Conservation (phyloP, 1,140 invertebrate species). For the Portunus trituberculatus region DNA sequence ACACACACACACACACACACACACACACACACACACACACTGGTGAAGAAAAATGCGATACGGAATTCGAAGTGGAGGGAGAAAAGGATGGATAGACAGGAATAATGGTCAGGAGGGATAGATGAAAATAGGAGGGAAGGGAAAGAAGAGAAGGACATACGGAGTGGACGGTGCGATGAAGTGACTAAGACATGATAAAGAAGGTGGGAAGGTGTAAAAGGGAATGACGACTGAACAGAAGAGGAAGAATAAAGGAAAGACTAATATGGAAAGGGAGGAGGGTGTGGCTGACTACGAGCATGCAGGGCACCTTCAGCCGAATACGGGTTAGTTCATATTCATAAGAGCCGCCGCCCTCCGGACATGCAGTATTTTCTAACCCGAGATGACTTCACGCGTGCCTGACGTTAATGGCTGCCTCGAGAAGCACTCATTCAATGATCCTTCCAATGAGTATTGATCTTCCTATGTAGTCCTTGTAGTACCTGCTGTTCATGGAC, state of each 20-base stretch:
- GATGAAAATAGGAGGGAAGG: background rate
- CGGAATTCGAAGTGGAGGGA: background rate
- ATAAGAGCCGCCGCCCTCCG: background rate
- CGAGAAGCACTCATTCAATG: too few relatives aligned
- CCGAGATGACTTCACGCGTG: too few relatives aligned
- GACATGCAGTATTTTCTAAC: background rate
- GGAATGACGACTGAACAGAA: background rate
- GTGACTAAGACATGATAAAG: background rate
- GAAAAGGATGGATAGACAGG: background rate
- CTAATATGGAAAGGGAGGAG: background rate
- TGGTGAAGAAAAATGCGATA: background rate
- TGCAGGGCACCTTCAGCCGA: background rate
- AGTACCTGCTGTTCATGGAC: too few relatives aligned
- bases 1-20: slow-evolving; percentile 43
- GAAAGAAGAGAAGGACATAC: background rate
- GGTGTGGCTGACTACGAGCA: background rate
- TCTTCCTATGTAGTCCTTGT: too few relatives aligned
- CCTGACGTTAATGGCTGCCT: too few relatives aligned
- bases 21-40: slow-evolving; percentile 32
- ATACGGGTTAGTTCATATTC: background rate
- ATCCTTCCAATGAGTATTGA: too few relatives aligned
- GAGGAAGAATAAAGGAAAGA: background rate
- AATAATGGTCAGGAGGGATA: background rate
- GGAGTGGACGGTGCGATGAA: background rate
- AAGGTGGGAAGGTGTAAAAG: background rate